Evolutionary conservation across 2,888 invertebrate species (phyloP).

Genomic region (Gasteruption jaculator): DNA sequence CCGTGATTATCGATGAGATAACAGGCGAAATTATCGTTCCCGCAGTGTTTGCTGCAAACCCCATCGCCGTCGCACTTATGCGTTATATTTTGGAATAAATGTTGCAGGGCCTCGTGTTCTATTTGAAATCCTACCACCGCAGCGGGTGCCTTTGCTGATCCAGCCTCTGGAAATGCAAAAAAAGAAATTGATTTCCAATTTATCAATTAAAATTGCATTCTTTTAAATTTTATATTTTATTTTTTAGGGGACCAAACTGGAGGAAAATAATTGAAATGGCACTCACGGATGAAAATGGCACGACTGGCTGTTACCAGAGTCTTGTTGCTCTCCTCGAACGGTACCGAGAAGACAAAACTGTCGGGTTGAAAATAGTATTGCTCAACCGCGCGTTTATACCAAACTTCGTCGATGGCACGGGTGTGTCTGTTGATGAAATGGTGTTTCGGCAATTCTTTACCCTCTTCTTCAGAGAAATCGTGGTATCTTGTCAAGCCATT

Average conservation of each 20-base stretch:
- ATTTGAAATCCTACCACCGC: constrained; percentile 72
- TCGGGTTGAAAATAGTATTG: constrained; percentile 74
- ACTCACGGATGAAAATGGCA: constrained; percentile 62
- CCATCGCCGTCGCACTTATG: constrained; percentile 51
- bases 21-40: constrained; percentile 69
- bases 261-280: constrained; percentile 5
- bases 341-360: constrained; percentile 79
- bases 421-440: constrained; percentile 73
- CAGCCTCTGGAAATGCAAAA: constrained; percentile 30
- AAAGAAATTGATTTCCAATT: no score
- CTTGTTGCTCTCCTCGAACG: constrained; percentile 61
- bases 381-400: constrained; percentile 86
- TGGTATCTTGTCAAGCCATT: constrained; percentile 89
- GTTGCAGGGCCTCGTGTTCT: constrained; percentile 70
- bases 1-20: constrained; percentile 88
- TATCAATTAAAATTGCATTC: background rate
- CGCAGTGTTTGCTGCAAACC: constrained; percentile 56
- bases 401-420: constrained; percentile 79
- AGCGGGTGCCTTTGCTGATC: constrained; percentile 52
- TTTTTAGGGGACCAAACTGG: background rate
- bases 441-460: constrained; percentile 49
- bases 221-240: constrained; percentile 2
- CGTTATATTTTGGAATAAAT: constrained; percentile 77
- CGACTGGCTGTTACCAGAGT: constrained; percentile 81
- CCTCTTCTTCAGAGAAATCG: constrained; percentile 62